Percentiles rank a stretch among this genome's conserved stretches.
Evolutionary conservation across 37 sponge, comb jelly and placozoan genomes (phyloP).

Genomic region (Haliclona indistincta): DNA sequence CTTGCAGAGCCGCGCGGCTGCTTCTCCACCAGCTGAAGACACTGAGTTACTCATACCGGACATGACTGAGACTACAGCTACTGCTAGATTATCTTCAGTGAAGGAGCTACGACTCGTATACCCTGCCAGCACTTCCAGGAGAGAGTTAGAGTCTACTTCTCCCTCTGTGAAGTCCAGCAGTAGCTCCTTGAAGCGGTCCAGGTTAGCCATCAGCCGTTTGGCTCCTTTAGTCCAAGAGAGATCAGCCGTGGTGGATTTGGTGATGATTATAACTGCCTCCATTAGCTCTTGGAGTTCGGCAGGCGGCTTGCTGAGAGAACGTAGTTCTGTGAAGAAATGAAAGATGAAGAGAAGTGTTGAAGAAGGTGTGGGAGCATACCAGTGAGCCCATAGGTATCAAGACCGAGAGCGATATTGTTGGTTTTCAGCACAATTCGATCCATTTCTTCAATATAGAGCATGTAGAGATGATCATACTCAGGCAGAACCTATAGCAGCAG

Average conservation of each 20-base stretch:
- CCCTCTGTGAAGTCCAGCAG: background rate
- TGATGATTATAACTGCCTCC: constrained; percentile 76
- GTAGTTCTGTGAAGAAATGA: constrained; percentile 74
- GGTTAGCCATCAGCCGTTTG: constrained; percentile 90
- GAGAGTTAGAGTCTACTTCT: constrained; percentile 26
- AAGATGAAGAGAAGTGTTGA: too few species aligned
- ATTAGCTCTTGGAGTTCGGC: constrained; percentile 75
- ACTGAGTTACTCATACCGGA: too few species aligned
- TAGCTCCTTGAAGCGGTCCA: constrained; percentile 61
- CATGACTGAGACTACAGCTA: background rate
- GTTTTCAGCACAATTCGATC: constrained; percentile 15
- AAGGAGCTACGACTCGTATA: constrained; percentile 19
- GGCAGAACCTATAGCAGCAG: constrained; percentile 61
- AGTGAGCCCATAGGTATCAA: constrained; percentile 53
- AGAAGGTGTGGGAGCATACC: too few species aligned
- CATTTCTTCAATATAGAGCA: constrained; percentile 35
- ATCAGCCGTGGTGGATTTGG: constrained; percentile 86
- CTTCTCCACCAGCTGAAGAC: constrained; percentile 23
- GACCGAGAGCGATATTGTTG: constrained; percentile 41
- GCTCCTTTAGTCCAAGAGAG: constrained; percentile 95
- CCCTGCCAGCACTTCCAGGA: constrained; percentile 47
- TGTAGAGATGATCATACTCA: constrained; percentile 65
- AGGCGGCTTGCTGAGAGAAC: constrained; percentile 63
- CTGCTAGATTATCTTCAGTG: constrained; percentile 10
- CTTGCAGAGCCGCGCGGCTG: constrained; percentile 44